Evolutionary conservation across 2,113 vertebrate species (phyloP).

Genomic region (Pandion haliaetus): DNA sequence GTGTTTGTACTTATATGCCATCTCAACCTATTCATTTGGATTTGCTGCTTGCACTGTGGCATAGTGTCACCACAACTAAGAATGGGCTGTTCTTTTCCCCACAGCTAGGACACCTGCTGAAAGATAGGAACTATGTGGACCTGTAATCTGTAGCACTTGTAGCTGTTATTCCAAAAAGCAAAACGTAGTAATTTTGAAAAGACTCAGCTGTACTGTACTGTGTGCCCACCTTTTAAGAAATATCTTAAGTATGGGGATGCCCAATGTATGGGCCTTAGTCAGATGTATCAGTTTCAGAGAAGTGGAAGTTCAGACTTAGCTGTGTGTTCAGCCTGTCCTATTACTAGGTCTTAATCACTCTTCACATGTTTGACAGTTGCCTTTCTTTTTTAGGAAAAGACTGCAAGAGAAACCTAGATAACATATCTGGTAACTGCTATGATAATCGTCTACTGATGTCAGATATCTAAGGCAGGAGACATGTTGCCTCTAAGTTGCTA

Average conservation of each 20-base stretch:
- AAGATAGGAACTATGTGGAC: background rate
- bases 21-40: background rate
- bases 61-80: background rate
- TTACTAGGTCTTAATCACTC: background rate
- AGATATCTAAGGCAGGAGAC: background rate
- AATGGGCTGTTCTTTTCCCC: background rate
- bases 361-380: background rate
- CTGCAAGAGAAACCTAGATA: background rate
- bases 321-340: background rate
- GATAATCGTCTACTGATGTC: background rate
- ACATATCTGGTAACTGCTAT: background rate
- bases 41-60: background rate
- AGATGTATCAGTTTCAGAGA: background rate
- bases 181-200: background rate
- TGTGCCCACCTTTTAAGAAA: background rate
- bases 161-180: background rate
- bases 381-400: background rate
- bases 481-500: background rate
- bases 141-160: background rate
- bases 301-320: background rate
- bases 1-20: background rate
- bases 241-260: background rate
- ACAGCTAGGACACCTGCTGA: background rate
- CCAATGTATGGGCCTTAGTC: background rate
- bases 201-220: rapidly evolving